Percentiles rank a stretch among this genome's conserved stretches.
Evolutionary conservation across 2,113 vertebrate genomes (phyloP).

Genomic region (Mastomys coucha): DNA sequence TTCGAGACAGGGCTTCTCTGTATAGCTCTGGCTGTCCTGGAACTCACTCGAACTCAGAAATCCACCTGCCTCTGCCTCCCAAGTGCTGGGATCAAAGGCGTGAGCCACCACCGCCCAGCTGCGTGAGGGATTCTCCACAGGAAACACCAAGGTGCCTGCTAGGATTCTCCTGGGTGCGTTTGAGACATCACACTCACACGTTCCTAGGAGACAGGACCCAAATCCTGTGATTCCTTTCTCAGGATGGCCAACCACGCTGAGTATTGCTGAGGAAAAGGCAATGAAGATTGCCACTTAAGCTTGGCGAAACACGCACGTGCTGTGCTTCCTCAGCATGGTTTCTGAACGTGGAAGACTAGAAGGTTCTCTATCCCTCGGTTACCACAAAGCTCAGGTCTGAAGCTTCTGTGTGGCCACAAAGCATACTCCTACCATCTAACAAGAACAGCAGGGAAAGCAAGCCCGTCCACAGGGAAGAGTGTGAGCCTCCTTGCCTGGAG

Average conservation of each 20-base stretch:
- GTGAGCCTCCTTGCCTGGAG: neutral
- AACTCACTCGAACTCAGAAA: no score
- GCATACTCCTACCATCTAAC: neutral
- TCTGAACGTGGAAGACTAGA: neutral
- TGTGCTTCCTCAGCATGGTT: neutral
- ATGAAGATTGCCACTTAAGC: neutral
- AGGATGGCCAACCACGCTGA: neutral
- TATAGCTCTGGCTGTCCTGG: no score
- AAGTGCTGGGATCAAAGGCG: no score
- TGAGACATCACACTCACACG: neutral
- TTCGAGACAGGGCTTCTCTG: no score
- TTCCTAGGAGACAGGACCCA: neutral
- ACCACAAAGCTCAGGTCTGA: neutral
- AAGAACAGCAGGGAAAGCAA: neutral
- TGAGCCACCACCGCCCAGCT: no score
- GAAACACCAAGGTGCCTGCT: neutral
- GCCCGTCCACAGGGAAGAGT: rapidly evolving
- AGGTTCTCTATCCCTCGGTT: neutral
- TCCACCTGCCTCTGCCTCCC: no score
- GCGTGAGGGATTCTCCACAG: neutral
- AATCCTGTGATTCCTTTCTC: neutral
- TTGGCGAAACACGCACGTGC: neutral
- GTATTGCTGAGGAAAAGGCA: neutral
- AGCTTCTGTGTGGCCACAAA: neutral
- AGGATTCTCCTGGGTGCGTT: neutral